Percentiles rank a stretch among this genome's conserved stretches.
phyloP scores from a whole-genome alignment of 2,888 invertebrate species.

The Drosophila putrida region DNA sequence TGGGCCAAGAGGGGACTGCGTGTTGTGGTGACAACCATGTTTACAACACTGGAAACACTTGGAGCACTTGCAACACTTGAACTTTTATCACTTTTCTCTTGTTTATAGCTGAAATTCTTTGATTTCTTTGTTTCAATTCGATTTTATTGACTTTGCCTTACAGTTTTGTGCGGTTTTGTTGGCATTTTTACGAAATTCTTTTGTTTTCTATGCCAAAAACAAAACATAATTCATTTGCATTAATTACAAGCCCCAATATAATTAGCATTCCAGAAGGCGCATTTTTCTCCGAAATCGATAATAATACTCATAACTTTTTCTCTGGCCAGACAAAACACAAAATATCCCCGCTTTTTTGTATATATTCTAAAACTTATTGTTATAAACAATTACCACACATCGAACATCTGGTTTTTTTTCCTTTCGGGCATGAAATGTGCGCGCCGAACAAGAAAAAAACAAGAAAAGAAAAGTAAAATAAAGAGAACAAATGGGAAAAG shows the following conservation, averaged over 20 bases:
- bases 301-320: conserved; percentile 42
- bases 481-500: conserved; percentile 6
- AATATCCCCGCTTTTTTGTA: conserved; percentile 15
- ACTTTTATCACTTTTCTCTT: conserved; percentile 6
- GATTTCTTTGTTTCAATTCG: conserved; percentile 6
- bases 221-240: conserved; percentile 57
- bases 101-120: background rate
- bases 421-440: conserved; percentile 1
- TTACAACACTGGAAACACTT: conserved; percentile 4
- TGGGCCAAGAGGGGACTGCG: conserved; percentile 81
- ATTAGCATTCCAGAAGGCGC: conserved; percentile 50
- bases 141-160: conserved; percentile 44
- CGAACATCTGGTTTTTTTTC: conserved; percentile 47
- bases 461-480: conserved; percentile 13
- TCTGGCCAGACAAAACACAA: conserved; percentile 1
- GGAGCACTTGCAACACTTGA: conserved; percentile 21
- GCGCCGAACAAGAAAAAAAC: conserved; percentile 5
- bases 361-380: conserved; percentile 41
- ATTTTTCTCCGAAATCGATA: conserved; percentile 46
- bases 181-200: conserved; percentile 60
- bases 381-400: conserved; percentile 72
- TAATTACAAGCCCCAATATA: conserved; percentile 44
- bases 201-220: conserved; percentile 32
- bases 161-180: conserved; percentile 44
- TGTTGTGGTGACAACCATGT: conserved; percentile 84